A percentile compares a stretch with the other conserved stretches of the same genome.
Conservation (phyloP, 2,888 invertebrate genomes). For the Stenichneumon culpator region DNA sequence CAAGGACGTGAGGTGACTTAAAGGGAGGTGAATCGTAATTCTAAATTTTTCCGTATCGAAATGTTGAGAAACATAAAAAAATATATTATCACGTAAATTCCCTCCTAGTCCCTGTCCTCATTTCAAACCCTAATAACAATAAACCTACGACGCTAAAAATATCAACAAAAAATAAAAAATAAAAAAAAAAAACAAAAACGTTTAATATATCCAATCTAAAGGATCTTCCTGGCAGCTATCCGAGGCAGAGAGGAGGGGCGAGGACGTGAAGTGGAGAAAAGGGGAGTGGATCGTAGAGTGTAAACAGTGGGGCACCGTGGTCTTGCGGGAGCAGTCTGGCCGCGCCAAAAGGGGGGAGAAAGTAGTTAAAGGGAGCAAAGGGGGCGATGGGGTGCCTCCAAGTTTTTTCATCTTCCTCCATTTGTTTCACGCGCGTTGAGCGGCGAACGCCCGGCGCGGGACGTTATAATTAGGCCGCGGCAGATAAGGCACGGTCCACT, state of each 20-base stretch:
- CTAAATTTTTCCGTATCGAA: too few species aligned
- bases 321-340: slow-evolving; percentile 70
- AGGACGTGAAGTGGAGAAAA: slow-evolving; percentile 42
- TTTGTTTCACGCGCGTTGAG: slow-evolving; percentile 65
- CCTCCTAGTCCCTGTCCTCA: too few species aligned
- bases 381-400: slow-evolving; percentile 32
- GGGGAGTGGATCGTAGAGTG: slow-evolving; percentile 41
- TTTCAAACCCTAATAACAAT: neutral
- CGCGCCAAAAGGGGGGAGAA: slow-evolving; percentile 33
- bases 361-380: slow-evolving; percentile 44
- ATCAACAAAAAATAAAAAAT: neutral
- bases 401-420: slow-evolving; percentile 73
- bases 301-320: slow-evolving; percentile 26
- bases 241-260: slow-evolving; percentile 32
- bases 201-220: neutral
- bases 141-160: neutral
- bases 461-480: slow-evolving; percentile 80
- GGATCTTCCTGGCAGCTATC: neutral
- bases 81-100: too few species aligned
- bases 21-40: too few species aligned
- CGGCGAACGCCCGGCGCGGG: slow-evolving; percentile 60
- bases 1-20: too few species aligned
- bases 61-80: too few species aligned
- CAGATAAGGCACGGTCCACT: slow-evolving; percentile 75
- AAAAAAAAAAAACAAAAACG: neutral